These are phyloP conservation scores for Drosophila algonquin DNA, from an alignment of 2,888 invertebrate species.

Conservation along the genomic window DNA sequence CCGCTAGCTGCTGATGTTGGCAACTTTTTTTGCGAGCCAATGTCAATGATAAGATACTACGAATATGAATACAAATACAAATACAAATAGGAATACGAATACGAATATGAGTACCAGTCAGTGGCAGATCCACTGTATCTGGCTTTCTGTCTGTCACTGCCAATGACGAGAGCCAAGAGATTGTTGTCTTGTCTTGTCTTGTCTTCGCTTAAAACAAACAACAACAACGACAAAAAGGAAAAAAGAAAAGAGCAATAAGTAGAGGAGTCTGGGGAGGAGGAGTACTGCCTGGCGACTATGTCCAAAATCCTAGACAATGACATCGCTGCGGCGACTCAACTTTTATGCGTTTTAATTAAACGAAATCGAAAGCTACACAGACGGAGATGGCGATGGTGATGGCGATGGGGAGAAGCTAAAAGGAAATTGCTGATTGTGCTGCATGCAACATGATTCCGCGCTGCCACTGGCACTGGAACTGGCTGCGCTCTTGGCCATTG, in stretches of 20 bases:
- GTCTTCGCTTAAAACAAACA: background rate
- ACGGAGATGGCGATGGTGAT: slow-evolving; percentile 4
- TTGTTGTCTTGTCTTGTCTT: slow-evolving; percentile 18
- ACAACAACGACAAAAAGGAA: background rate
- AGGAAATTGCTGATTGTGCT: slow-evolving; percentile 73
- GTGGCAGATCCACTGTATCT: slow-evolving; percentile 19
- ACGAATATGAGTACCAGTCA: background rate
- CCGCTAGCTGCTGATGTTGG: slow-evolving; percentile 35
- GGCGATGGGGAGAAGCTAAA: slow-evolving; percentile 33
- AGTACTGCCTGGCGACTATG: background rate
- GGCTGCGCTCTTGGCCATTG: slow-evolving; percentile 37
- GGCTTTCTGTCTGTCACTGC: slow-evolving; percentile 45
- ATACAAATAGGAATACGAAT: background rate
- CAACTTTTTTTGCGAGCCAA: slow-evolving; percentile 45
- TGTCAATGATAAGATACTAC: slow-evolving; percentile 54
- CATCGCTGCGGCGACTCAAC: slow-evolving; percentile 33
- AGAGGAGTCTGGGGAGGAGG: background rate
- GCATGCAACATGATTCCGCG: slow-evolving; percentile 56
- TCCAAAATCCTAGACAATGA: slow-evolving; percentile 39
- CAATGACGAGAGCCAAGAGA: slow-evolving; percentile 48
- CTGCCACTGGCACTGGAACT: slow-evolving; percentile 22
- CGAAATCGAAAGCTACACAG: slow-evolving; percentile 70
- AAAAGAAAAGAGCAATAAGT: background rate
- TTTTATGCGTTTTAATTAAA: slow-evolving; percentile 79
- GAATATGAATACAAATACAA: background rate